phyloP scores from a whole-genome alignment of 2,797 vertebrate species.

The Acomys russatus region DNA sequence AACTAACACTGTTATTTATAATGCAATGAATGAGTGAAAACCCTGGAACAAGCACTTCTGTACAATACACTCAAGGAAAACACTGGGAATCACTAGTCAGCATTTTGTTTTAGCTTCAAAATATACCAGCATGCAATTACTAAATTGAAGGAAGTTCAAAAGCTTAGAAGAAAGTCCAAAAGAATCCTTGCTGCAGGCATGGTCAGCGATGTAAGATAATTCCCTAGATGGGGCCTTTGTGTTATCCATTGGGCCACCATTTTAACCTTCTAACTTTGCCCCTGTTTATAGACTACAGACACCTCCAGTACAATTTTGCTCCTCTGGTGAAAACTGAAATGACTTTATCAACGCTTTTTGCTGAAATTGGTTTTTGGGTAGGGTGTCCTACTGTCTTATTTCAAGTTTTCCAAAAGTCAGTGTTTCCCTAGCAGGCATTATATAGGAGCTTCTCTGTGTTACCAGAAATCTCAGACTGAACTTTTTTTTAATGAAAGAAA shows the following conservation, averaged over 20 bases:
- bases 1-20: not conserved
- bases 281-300: not conserved
- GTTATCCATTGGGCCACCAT: not conserved
- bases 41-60: constrained; percentile 31
- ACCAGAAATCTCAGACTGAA: constrained; percentile 73
- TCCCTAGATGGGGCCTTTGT: not conserved
- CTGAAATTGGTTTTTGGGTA: constrained; percentile 62
- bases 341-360: constrained; percentile 63
- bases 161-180: not conserved
- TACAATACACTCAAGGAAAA: not conserved
- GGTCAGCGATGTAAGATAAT: constrained; percentile 31
- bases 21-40: constrained; percentile 38
- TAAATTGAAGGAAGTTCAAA: constrained; percentile 25
- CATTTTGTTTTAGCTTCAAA: not conserved
- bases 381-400: constrained; percentile 62
- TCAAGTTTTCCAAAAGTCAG: constrained; percentile 64
- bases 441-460: constrained; percentile 46
- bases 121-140: constrained; percentile 8
- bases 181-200: not conserved
- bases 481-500: constrained; percentile 74
- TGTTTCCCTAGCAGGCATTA: constrained; percentile 52
- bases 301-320: not conserved
- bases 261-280: not conserved
- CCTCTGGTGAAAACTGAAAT: constrained; percentile 53
- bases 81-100: not conserved